Evolutionary conservation across 2,113 vertebrate species (phyloP).

Genomic region (Bambusicola thoracicus): DNA sequence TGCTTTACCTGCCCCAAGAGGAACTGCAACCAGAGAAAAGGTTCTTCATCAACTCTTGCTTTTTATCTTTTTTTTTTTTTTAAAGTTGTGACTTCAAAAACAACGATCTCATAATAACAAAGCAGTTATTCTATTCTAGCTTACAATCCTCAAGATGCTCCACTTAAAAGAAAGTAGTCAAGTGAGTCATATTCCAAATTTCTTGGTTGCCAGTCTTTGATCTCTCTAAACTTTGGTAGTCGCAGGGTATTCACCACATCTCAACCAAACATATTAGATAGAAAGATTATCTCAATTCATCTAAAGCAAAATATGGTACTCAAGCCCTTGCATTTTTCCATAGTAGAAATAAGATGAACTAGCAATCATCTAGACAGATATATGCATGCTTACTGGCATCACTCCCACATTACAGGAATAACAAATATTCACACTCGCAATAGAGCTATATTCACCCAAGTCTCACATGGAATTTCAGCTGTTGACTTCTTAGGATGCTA

Average conservation of each 20-base stretch:
- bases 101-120: not conserved
- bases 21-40: not conserved
- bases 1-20: not conserved
- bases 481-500: not conserved
- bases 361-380: not conserved
- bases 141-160: not conserved
- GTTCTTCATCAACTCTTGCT: not conserved
- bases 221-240: conserved; percentile 2
- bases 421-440: not conserved
- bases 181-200: not conserved
- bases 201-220: not conserved
- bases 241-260: not conserved
- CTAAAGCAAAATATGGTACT: not conserved
- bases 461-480: not conserved
- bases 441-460: not conserved
- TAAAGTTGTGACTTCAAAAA: not conserved
- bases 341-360: not conserved
- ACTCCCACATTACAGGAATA: not conserved
- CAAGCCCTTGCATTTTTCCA: not conserved
- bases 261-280: not conserved
- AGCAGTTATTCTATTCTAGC: not conserved
- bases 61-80: not conserved
- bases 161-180: not conserved
- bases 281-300: not conserved
- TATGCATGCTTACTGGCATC: not conserved